Evolutionary conservation across 1,140 invertebrate species (phyloP), one percentile per base, ranked within the genome.

Genomic region (fruit fly (Drosophila melanogaster)): DNA sequence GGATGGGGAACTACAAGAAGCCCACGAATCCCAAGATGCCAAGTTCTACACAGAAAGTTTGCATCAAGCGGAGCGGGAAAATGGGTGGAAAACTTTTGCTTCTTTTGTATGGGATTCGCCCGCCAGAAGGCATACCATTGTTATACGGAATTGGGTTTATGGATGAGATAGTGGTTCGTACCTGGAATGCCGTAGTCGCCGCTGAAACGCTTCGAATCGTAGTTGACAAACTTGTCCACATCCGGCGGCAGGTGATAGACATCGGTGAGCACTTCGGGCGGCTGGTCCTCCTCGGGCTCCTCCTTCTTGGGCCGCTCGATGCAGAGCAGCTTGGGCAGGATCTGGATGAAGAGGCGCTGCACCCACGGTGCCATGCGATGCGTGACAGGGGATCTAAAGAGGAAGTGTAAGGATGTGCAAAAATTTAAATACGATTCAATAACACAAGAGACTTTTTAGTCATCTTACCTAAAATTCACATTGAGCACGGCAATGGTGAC

Each of bases 401-500:
- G 59, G 50, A 3, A 15, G 15, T 8, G 12, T 14, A 37, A 14
- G 4, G 7, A 30, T 26, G 6, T 0, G 4, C 26, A 30, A 30
- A 7, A 7, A 30, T 30, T 38, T 3, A 38, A 38, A 14, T 38
- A 0, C 0, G 2, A 30, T 8, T 8, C 30, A 30, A 8, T 10
- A 3, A 30, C 8, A 8, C 7, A 30, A 10, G 8, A 10, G 30
- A 10, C 2, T 10, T 30, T 30, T 10, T 7, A 3, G 30, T 10
- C 8, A 2, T 2, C 79, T 69, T 53, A 92, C 92, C 99, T 96
- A 94, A 99, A 99, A 93, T 99, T 99, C 59, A 99, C 97, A 93
- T 99, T 99, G 73, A 99, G 94, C 81, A 99, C 98, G 73, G 97
- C 97, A 86, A 99, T 99, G 77, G 99, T 99, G 64, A 99, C 97